Conservation (phyloP, 2,797 vertebrate species). For the Gambusia yucatana region DNA sequence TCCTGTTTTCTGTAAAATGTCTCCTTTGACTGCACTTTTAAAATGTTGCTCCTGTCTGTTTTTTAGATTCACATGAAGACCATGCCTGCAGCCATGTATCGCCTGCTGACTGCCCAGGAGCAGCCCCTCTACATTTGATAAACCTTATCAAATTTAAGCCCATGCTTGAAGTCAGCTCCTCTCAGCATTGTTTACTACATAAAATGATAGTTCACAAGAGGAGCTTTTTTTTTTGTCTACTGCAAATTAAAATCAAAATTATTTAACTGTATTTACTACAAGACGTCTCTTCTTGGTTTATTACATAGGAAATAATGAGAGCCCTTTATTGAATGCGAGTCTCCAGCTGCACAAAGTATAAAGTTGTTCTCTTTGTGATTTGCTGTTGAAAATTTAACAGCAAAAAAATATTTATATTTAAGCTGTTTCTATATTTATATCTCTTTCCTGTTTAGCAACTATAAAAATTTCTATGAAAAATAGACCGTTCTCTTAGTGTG, state of each 20-base stretch:
- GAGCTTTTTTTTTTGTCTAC: neutral
- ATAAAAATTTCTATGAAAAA: neutral
- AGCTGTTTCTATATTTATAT: neutral
- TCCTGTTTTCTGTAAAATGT: neutral
- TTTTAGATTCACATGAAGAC: constrained; percentile 98
- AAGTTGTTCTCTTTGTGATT: neutral
- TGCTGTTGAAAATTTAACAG: neutral
- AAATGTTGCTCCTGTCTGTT: constrained; percentile 15
- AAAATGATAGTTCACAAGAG: neutral
- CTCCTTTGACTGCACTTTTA: neutral
- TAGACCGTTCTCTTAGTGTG: neutral
- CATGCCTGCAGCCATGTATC: constrained; percentile 98
- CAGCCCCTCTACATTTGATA: constrained; percentile 84
- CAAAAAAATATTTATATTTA: no score
- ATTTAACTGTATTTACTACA: neutral
- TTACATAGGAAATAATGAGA: neutral
- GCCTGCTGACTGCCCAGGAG: constrained; percentile 96
- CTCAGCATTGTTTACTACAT: neutral
- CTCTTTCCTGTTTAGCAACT: neutral
- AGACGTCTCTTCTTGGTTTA: neutral
- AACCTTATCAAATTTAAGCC: neutral
- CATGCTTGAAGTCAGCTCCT: neutral
- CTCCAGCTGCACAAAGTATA: neutral
- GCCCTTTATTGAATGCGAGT: neutral
- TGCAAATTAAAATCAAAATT: neutral